Evolutionary conservation across 2,888 invertebrate genomes (phyloP).

Genomic region (Eupithecia tripunctaria): DNA sequence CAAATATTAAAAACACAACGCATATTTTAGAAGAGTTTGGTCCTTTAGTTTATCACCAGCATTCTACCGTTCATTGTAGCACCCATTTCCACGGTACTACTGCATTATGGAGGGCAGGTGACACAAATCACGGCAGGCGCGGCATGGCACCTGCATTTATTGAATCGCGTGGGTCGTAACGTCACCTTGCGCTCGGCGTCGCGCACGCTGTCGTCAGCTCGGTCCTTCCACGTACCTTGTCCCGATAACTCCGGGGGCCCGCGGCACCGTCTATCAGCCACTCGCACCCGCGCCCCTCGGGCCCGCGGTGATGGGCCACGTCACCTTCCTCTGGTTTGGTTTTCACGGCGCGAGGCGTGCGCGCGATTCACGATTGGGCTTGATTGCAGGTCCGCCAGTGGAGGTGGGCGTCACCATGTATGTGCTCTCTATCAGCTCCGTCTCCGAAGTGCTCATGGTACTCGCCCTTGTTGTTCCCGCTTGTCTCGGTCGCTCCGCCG

Average conservation of each 20-base stretch:
- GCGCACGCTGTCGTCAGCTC: conserved; percentile 24
- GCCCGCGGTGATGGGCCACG: conserved; percentile 71
- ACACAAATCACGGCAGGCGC: conserved; percentile 53
- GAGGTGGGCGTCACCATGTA: conserved; percentile 99
- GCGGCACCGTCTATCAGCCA: conserved; percentile 38
- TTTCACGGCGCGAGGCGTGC: conserved; percentile 72
- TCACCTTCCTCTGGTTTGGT: conserved; percentile 75
- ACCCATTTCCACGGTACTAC: conserved; percentile 83
- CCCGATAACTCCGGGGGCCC: not conserved
- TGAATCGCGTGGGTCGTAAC: conserved; percentile 34
- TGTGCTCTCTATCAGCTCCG: conserved; percentile 98
- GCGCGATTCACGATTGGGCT: conserved; percentile 80
- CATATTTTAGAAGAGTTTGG: conserved; percentile 76
- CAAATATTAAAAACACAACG: conserved; percentile 77
- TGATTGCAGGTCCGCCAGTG: conserved; percentile 96
- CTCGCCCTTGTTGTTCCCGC: conserved; percentile 81
- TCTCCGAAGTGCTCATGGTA: conserved; percentile 99
- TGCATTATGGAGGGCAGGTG: conserved; percentile 60
- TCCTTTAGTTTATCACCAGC: conserved; percentile 81
- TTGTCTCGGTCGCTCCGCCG: conserved; percentile 75
- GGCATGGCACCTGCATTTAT: conserved; percentile 43
- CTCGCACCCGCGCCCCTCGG: conserved; percentile 62
- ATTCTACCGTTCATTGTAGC: conserved; percentile 82
- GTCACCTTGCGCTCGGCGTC: conserved; percentile 28
- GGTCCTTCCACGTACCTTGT: not conserved